Percentiles rank a stretch among this genome's conserved stretches.
Evolutionary conservation across 2,888 invertebrate species (phyloP).

Genomic region (Crocallis elinguaria): DNA sequence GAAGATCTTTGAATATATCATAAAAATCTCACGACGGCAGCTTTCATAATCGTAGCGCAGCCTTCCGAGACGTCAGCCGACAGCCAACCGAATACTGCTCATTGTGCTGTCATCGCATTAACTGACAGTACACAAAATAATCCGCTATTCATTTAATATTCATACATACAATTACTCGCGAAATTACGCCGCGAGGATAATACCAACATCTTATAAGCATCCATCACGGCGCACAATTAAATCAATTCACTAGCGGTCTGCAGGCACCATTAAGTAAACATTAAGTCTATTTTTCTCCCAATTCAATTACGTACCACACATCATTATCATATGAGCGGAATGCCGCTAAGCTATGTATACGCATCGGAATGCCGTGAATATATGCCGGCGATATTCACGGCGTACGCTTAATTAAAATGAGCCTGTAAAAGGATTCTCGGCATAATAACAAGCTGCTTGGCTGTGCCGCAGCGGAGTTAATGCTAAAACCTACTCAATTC

Average conservation of each 20-base stretch:
- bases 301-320: slow-evolving; percentile 41
- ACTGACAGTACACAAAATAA: slow-evolving; percentile 81
- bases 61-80: slow-evolving; percentile 61
- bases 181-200: slow-evolving; percentile 67
- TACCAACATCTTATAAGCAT: slow-evolving; percentile 60
- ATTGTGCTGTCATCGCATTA: slow-evolving; percentile 80
- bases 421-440: slow-evolving; percentile 49
- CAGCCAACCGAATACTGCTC: slow-evolving; percentile 68
- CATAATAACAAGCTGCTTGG: slow-evolving; percentile 54
- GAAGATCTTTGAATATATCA: too few relatives aligned
- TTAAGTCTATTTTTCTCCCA: slow-evolving; percentile 18
- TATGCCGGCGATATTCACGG: slow-evolving; percentile 43
- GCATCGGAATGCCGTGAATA: slow-evolving; percentile 44
- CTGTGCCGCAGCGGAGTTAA: slow-evolving; percentile 40
- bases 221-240: slow-evolving; percentile 61
- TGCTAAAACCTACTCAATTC: slow-evolving; percentile 50
- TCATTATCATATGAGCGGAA: slow-evolving; percentile 33
- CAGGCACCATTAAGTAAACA: slow-evolving; percentile 17
- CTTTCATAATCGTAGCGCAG: slow-evolving; percentile 57
- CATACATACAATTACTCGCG: slow-evolving; percentile 72
- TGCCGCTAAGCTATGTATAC: slow-evolving; percentile 30
- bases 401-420: slow-evolving; percentile 47
- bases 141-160: slow-evolving; percentile 77
- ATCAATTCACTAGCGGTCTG: slow-evolving; percentile 55
- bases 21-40: slow-evolving; percentile 52